Conservation (phyloP, 2,113 vertebrate species). For the Triplophysa dalaica region DNA sequence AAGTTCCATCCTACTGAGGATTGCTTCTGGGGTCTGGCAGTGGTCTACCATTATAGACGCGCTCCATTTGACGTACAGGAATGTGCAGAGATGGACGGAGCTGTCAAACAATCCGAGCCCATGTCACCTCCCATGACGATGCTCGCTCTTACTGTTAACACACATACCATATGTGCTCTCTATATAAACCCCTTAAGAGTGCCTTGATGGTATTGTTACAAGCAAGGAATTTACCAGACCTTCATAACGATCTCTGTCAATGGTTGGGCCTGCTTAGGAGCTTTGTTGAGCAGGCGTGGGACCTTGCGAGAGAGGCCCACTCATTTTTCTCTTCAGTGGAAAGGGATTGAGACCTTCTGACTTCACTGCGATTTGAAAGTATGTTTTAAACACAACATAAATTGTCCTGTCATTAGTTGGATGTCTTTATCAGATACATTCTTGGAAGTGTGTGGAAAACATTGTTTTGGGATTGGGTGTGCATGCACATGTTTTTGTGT, state of each 20-base stretch:
- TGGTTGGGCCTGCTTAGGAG: slow-evolving; percentile 43
- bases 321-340: slow-evolving; percentile 15
- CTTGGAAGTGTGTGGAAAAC: slow-evolving; percentile 24
- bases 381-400: slow-evolving; percentile 58
- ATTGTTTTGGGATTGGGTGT: slow-evolving; percentile 5
- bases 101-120: slow-evolving; percentile 15
- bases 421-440: slow-evolving; percentile 65
- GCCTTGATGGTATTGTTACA: slow-evolving; percentile 67
- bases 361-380: slow-evolving; percentile 39
- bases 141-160: slow-evolving; percentile 47
- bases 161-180: slow-evolving; percentile 66
- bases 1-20: not conserved
- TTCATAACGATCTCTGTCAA: slow-evolving; percentile 57
- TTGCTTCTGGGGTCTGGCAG: slow-evolving; percentile 1
- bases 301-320: not conserved
- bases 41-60: slow-evolving; percentile 26
- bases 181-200: slow-evolving; percentile 28
- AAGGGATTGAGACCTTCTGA: slow-evolving; percentile 44
- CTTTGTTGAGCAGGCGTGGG: slow-evolving; percentile 6
- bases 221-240: slow-evolving; percentile 67
- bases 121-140: slow-evolving; percentile 26
- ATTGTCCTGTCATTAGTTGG: slow-evolving; percentile 52
- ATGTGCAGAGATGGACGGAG: slow-evolving; percentile 33
- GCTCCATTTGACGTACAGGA: not conserved
- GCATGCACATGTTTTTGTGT: slow-evolving; percentile 23